Evolutionary conservation across 2,797 vertebrate genomes (phyloP).

Genomic region (Rhinella marina): DNA sequence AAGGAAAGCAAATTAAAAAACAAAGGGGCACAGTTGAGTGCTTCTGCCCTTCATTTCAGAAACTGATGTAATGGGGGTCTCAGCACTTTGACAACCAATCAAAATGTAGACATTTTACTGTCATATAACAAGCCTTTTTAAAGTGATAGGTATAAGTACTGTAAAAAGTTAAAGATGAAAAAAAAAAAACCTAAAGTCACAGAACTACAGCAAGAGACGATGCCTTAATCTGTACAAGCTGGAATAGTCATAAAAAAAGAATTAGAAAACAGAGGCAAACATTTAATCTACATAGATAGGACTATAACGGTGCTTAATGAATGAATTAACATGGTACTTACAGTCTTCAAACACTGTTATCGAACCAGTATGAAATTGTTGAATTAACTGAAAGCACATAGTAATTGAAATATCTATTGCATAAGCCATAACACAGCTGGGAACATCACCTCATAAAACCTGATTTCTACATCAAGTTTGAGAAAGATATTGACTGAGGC

Average conservation of each 20-base stretch:
- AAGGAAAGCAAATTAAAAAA: no score
- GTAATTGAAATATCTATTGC: conserved; percentile 44
- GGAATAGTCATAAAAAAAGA: not conserved
- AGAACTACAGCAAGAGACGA: no score
- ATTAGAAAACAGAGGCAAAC: not conserved
- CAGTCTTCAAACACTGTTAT: conserved; percentile 45
- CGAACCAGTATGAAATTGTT: conserved; percentile 41
- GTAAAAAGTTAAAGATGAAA: no score
- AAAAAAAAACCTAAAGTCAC: no score
- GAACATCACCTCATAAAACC: conserved; percentile 45
- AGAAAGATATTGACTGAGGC: not conserved
- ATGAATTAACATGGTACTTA: conserved; percentile 31
- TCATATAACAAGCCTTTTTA: no score
- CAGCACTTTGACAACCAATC: no score
- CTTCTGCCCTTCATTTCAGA: no score
- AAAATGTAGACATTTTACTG: no score
- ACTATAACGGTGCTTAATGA: conserved; percentile 49
- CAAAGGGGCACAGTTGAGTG: no score
- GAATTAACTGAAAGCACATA: conserved; percentile 51
- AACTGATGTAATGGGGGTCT: no score
- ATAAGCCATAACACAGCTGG: conserved; percentile 23
- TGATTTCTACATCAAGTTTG: not conserved
- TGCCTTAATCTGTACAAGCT: not conserved
- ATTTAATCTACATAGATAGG: conserved; percentile 25
- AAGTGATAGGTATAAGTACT: no score